Percentiles rank a stretch among this genome's conserved stretches.
Evolutionary conservation across 2,113 vertebrate species (phyloP).

Genomic region (Syngnathus floridae): DNA sequence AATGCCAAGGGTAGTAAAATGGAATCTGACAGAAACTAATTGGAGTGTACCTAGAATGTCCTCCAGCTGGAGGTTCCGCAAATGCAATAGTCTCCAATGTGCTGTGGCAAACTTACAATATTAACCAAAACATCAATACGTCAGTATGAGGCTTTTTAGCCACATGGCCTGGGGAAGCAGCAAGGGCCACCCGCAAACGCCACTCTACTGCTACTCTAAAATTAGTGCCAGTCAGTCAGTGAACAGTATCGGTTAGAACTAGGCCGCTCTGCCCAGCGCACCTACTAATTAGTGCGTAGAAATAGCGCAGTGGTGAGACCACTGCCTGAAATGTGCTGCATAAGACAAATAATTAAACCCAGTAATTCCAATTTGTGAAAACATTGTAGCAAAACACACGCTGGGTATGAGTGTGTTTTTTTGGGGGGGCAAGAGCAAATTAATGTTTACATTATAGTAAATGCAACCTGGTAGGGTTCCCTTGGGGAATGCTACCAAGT

Average conservation of each 20-base stretch:
- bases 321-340: constrained; percentile 24
- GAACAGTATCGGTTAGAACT: constrained; percentile 46
- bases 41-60: constrained; percentile 7
- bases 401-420: background rate
- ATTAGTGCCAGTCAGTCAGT: constrained; percentile 57
- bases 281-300: constrained; percentile 65
- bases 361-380: constrained; percentile 49
- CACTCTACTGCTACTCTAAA: constrained; percentile 55
- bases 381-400: constrained; percentile 5
- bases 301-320: constrained; percentile 62
- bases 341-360: constrained; percentile 40
- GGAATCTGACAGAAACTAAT: constrained; percentile 10
- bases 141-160: constrained; percentile 16
- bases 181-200: constrained; percentile 35
- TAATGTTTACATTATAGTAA: constrained; percentile 5
- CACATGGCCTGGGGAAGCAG: constrained; percentile 14
- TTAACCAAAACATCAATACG: constrained; percentile 19
- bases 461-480: background rate
- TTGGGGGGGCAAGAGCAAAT: background rate
- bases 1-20: background rate
- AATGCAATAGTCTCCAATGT: constrained; percentile 10
- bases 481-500: background rate
- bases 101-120: constrained; percentile 17
- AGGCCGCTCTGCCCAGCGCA: constrained; percentile 45
- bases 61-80: constrained; percentile 10